A percentile compares a stretch with the other conserved stretches of the same genome.
Evolutionary conservation across 2,888 invertebrate genomes (phyloP).

Genomic region (Lasioglossum villosulum): DNA sequence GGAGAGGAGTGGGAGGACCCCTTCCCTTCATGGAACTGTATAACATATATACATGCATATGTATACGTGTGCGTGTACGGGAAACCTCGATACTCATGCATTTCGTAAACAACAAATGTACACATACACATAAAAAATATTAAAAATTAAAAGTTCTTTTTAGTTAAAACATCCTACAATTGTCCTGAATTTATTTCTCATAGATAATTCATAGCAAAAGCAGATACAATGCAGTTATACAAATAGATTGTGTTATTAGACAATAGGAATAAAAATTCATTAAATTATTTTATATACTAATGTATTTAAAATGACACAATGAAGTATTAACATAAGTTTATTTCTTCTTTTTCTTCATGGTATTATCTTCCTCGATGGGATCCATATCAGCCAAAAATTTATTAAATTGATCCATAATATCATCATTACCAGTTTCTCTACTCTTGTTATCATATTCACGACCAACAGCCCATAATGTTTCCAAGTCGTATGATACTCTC

Average conservation of each 20-base stretch:
- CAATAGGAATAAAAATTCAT: background rate
- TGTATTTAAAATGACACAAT: background rate
- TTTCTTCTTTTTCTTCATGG: background rate
- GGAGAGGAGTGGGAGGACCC: constrained; percentile 3
- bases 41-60: background rate
- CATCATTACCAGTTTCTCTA: constrained; percentile 86
- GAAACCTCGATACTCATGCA: background rate
- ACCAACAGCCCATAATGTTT: constrained; percentile 96
- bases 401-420: constrained; percentile 89
- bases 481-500: constrained; percentile 92
- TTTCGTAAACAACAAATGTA: background rate
- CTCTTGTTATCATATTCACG: constrained; percentile 90
- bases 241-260: background rate
- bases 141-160: background rate
- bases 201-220: background rate
- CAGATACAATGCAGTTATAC: background rate
- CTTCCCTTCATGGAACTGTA: background rate
- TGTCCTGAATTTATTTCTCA: background rate
- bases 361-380: constrained; percentile 85
- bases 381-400: constrained; percentile 88
- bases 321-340: constrained; percentile 18
- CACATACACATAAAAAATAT: background rate
- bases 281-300: background rate
- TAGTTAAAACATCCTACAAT: background rate
- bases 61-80: background rate